Percentiles rank a stretch among this genome's conserved stretches.
These are phyloP conservation scores for Torymus tubicola DNA, from an alignment of 2,888 invertebrate species.

Conservation along the genomic window DNA sequence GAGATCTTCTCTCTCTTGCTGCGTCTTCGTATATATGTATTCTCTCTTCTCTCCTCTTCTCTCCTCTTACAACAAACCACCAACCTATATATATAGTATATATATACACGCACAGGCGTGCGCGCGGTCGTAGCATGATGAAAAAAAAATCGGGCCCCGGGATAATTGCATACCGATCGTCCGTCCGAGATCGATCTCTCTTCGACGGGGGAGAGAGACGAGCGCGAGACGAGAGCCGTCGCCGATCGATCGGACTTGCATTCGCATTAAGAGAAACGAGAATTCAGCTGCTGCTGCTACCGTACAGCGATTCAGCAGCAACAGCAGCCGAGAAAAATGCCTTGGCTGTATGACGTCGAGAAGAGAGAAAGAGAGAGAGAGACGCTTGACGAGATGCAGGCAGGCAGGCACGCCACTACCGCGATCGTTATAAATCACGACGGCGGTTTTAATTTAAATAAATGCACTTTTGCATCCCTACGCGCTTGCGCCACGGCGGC, in stretches of 20 bases:
- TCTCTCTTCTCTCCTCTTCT: no score
- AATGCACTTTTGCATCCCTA: conserved; percentile 27
- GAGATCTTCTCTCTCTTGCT: conserved; percentile 10
- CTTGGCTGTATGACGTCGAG: conserved; percentile 26
- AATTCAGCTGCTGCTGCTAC: conserved; percentile 37
- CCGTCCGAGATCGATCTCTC: conserved; percentile 46
- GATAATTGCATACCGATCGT: conserved; percentile 56
- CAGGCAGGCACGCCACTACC: conserved; percentile 1
- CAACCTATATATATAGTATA: no score
- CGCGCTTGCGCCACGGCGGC: background rate
- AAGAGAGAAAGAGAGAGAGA: no score
- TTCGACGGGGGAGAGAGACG: background rate
- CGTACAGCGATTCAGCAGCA: background rate
- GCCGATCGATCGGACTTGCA: conserved; percentile 41
- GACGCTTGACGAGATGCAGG: conserved; percentile 31
- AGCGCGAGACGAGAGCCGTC: conserved; percentile 7
- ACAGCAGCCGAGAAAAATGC: conserved; percentile 29
- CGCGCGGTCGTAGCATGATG: background rate
- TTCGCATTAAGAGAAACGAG: conserved; percentile 53
- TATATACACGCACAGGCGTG: no score
- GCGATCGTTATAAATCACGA: conserved; percentile 55
- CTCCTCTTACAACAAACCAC: no score
- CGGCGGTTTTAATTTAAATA: conserved; percentile 43
- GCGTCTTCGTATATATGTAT: background rate
- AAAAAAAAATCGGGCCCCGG: conserved; percentile 22